A percentile compares a stretch with the other conserved stretches of the same genome.
These are phyloP conservation scores for Caenorhabditis sp. DNA, from an alignment of 2,888 invertebrate species.

Conservation along the genomic window DNA sequence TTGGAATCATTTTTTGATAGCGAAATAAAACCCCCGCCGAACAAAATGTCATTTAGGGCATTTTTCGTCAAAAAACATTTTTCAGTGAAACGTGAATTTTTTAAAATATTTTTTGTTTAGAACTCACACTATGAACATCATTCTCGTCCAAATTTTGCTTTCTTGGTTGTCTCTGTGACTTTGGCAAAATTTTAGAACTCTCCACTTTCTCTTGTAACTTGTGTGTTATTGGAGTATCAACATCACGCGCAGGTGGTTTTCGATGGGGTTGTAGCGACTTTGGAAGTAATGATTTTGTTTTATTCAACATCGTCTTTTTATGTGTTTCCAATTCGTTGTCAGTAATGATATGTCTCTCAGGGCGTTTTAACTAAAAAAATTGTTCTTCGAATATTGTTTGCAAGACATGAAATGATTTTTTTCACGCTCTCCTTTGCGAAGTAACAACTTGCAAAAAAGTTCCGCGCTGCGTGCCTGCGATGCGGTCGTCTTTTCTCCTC, in stretches of 20 bases:
- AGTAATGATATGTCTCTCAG: not conserved
- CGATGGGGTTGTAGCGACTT: not conserved
- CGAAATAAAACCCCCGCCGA: too few relatives aligned
- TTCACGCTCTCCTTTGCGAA: too few relatives aligned
- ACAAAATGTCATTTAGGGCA: too few relatives aligned
- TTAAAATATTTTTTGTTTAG: not conserved
- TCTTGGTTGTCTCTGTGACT: constrained; percentile 14
- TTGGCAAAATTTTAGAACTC: constrained; percentile 10
- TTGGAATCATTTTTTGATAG: too few relatives aligned
- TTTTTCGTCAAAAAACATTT: too few relatives aligned
- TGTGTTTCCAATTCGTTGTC: not conserved
- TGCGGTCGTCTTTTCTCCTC: too few relatives aligned
- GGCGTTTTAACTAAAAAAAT: too few relatives aligned
- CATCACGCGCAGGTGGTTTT: not conserved
- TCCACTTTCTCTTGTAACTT: not conserved
- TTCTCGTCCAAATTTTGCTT: constrained; percentile 22
- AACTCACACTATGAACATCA: not conserved
- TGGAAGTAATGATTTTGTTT: not conserved
- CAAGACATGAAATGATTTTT: too few relatives aligned
- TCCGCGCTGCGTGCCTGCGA: too few relatives aligned
- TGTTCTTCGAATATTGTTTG: too few relatives aligned
- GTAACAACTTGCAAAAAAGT: too few relatives aligned
- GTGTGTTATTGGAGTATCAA: not conserved
- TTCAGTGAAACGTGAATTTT: too few relatives aligned
- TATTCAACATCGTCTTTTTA: not conserved